A percentile compares a stretch with the other conserved stretches of the same genome.
Evolutionary conservation across 2,797 vertebrate species (phyloP).

Genomic region (Leuciscus waleckii): DNA sequence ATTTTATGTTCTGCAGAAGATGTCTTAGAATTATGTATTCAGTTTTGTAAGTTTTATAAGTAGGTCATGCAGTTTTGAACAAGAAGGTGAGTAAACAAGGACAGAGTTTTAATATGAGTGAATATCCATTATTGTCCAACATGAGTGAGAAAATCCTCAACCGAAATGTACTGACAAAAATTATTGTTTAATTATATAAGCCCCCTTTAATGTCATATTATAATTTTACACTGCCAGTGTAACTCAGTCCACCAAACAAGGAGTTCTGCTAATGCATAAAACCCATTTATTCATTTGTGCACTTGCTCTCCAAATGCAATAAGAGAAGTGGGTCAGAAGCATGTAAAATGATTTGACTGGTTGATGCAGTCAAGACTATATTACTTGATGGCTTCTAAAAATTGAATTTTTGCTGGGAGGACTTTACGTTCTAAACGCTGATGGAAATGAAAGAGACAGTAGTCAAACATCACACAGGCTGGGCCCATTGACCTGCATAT

Average conservation of each 20-base stretch:
- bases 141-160: background rate
- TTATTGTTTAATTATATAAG: background rate
- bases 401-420: constrained; percentile 22
- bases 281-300: constrained; percentile 39
- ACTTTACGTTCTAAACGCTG: constrained; percentile 31
- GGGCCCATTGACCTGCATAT: constrained; percentile 57
- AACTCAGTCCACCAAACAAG: constrained; percentile 36
- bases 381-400: constrained; percentile 28
- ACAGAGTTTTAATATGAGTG: background rate
- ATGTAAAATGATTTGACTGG: constrained; percentile 18
- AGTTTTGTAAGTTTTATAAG: too few relatives aligned
- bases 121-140: background rate
- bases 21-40: too few relatives aligned
- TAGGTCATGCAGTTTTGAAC: background rate
- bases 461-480: constrained; percentile 49
- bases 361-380: constrained; percentile 32
- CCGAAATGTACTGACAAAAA: background rate
- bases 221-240: background rate
- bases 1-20: background rate
- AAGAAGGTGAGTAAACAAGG: background rate
- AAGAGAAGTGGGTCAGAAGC: constrained; percentile 18
- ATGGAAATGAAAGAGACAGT: constrained; percentile 47
- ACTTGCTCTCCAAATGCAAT: constrained; percentile 40
- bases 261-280: constrained; percentile 15
- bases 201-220: background rate